Base-by-base conservation (phyloP, 2,888 invertebrate species). In the Epinotia demarniana region DNA sequence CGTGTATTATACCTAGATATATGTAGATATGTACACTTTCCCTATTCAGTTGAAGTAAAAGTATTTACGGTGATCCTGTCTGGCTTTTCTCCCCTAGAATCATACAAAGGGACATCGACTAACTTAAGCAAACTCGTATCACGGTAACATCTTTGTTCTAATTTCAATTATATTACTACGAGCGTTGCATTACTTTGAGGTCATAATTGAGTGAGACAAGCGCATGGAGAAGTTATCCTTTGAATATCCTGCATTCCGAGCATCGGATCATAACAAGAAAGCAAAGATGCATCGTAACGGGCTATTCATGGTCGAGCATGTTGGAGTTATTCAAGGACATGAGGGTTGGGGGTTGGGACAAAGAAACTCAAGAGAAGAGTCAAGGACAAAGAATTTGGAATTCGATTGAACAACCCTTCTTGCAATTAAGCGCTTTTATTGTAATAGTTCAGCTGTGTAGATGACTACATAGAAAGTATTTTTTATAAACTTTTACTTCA, bases 181-280 rank as follows among this genome's bases (percentile, higher is more conserved):
- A 6, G 27, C 19, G 43, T 23, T 19, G 11, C n/a, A 46, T n/a
- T n/a, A 23, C 46, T 23, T 58, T 43, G 27, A 18, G 69, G 43
- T 46, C 43, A 60, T 18, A 69, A 69, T 69, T 46, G 57, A 23
- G 19, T 69, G 60, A n/a, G 16, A 43, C 55, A 19, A 16, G 58
- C 46, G 53, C 61, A 53, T 43, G 68, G 12, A 57, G 19, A 39
- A 57, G 43, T 57, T 61, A 70, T 61, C 53, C 53, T 69, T 69
- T 68, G 43, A 43, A 62, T 53, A 71, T 62, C 62, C 70, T 19
- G 70, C 33, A 71, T 71, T 71, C 70, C 68, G 68, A 58, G 68
- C 68, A 68, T 68, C 70, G 53, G 70, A 71, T 71, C 62, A 61
- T 53, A 62, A 53, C 70, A 71, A 71, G 70, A 71, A 53, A 70